phyloP scores from a whole-genome alignment of 2,113 vertebrate genomes.

The Uria aalge region DNA sequence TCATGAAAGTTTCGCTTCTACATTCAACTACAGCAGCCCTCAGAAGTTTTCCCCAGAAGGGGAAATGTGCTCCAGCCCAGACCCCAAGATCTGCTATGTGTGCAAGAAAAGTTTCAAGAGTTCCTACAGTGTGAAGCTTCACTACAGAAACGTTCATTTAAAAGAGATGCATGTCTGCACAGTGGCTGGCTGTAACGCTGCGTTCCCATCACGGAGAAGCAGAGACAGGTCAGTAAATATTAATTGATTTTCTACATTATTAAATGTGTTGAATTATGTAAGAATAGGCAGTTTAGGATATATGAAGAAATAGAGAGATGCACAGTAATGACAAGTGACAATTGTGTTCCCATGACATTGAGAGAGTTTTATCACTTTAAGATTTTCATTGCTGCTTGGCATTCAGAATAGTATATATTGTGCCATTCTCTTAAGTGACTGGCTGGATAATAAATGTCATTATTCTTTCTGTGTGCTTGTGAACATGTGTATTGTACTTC shows the following conservation, averaged over 20 bases:
- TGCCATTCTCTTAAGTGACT: slow-evolving; percentile 26
- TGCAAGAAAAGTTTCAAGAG: slow-evolving; percentile 99
- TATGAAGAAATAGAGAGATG: slow-evolving; percentile 50
- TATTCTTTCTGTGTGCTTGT: slow-evolving; percentile 42
- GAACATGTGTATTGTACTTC: slow-evolving; percentile 25
- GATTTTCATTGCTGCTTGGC: slow-evolving; percentile 56
- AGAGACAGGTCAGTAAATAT: slow-evolving; percentile 97
- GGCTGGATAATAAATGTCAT: slow-evolving; percentile 48
- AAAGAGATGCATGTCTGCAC: slow-evolving; percentile 99
- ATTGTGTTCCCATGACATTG: slow-evolving; percentile 55
- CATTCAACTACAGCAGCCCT: slow-evolving; percentile 93
- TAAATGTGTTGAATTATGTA: slow-evolving; percentile 56
- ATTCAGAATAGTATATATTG: slow-evolving; percentile 35
- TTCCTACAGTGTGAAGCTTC: slow-evolving; percentile 99
- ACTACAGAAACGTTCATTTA: slow-evolving; percentile 99
- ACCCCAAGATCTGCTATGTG: slow-evolving; percentile 99
- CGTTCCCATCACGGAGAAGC: slow-evolving; percentile 97
- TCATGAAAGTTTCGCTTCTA: slow-evolving; percentile 93
- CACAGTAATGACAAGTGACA: slow-evolving; percentile 47
- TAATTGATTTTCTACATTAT: slow-evolving; percentile 72
- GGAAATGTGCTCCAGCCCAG: slow-evolving; percentile 94
- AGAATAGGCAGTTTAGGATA: slow-evolving; percentile 48
- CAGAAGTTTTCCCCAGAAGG: slow-evolving; percentile 96
- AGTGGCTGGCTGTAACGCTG: slow-evolving; percentile 96
- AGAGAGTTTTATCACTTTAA: slow-evolving; percentile 41